Conservation (phyloP, 2,113 vertebrate species). For the Eira barbara region DNA sequence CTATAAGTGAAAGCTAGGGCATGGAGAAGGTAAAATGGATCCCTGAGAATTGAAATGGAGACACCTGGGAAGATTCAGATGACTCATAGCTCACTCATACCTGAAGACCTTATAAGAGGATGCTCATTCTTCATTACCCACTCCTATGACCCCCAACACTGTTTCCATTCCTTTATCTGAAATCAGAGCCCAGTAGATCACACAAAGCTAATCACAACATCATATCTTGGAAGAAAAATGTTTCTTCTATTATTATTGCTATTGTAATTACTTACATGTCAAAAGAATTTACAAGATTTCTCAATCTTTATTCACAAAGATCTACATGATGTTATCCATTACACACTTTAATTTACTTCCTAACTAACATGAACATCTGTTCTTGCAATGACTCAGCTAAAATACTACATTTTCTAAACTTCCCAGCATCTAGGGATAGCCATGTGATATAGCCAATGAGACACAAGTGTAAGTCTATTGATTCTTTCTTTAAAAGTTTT, state of each 20-base stretch:
- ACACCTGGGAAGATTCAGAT: not conserved
- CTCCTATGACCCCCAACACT: not conserved
- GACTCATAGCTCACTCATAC: not conserved
- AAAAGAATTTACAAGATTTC: not conserved
- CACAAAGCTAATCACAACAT: not conserved
- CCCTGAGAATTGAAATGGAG: not conserved
- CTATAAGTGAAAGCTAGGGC: not conserved
- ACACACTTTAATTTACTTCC: not conserved
- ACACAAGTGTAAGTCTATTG: not conserved
- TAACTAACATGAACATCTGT: not conserved
- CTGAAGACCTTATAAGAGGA: not conserved
- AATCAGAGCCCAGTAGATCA: not conserved
- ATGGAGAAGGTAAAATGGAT: not conserved
- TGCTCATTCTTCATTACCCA: not conserved
- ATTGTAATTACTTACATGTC: not conserved
- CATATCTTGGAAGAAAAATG: not conserved
- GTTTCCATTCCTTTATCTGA: not conserved
- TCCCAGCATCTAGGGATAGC: not conserved
- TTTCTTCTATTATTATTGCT: not conserved
- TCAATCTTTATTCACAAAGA: not conserved
- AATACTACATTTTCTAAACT: not conserved
- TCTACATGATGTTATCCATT: not conserved
- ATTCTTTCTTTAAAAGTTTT: constrained; percentile 1
- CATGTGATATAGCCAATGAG: not conserved
- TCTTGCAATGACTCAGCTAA: not conserved